A percentile compares a stretch with the other conserved stretches of the same genome.
phyloP scores from a whole-genome alignment of 2,888 invertebrate species.

The Oxytorus armatus region DNA sequence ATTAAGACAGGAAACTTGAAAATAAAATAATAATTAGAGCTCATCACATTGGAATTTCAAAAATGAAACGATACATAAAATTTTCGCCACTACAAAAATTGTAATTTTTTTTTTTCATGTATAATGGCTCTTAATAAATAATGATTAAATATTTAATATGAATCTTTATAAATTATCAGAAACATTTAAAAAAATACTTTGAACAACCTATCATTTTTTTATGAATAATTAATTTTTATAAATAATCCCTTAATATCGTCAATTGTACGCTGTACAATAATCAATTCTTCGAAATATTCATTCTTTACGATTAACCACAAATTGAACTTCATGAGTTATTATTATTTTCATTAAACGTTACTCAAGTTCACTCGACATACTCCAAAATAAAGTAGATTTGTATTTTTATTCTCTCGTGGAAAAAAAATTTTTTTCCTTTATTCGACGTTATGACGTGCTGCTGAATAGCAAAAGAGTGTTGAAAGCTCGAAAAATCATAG shows the following conservation, averaged over 20 bases:
- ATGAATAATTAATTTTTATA: not conserved
- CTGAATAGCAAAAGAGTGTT: not conserved
- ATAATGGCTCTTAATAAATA: not conserved
- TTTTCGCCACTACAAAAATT: not conserved
- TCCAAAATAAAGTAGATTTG: slow-evolving; percentile 11
- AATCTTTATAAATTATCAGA: too few species aligned
- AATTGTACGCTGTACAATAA: too few species aligned
- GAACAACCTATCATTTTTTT: too few species aligned
- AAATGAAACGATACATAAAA: not conserved
- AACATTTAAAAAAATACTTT: too few species aligned
- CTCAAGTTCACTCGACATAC: slow-evolving; percentile 12
- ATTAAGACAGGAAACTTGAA: slow-evolving; percentile 46
- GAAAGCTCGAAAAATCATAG: slow-evolving; percentile 14
- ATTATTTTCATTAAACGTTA: not conserved
- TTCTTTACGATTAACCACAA: not conserved
- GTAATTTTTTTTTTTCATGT: not conserved
- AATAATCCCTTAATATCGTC: too few species aligned
- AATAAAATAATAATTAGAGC: slow-evolving; percentile 27
- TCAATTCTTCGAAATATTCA: too few species aligned
- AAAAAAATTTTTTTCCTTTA: slow-evolving; percentile 26
- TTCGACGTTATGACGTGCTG: not conserved
- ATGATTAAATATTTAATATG: not conserved
- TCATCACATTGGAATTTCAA: not conserved
- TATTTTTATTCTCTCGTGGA: slow-evolving; percentile 16
- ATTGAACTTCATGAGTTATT: too few species aligned